Conservation (phyloP, 2,797 vertebrate genomes). For the Acanthis flammea region DNA sequence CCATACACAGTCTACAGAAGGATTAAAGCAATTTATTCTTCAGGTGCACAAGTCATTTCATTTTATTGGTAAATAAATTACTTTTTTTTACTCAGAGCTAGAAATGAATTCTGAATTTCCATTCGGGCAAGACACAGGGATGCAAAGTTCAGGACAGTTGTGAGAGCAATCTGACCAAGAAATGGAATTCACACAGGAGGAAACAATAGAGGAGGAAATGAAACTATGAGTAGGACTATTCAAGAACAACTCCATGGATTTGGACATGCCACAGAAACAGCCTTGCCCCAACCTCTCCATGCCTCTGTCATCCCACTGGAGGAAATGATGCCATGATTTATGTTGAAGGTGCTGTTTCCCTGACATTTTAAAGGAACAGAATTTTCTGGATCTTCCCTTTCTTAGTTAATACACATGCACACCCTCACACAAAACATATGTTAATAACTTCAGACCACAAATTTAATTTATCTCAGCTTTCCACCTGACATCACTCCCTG, state of each 20-base stretch:
- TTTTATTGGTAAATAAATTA: background rate
- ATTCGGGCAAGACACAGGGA: rapidly evolving
- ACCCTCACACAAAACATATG: constrained; percentile 51
- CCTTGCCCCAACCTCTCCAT: background rate
- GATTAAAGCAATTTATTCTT: background rate
- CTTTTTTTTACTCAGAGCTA: background rate
- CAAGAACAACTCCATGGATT: background rate
- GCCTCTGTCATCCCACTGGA: background rate
- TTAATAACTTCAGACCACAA: constrained; percentile 74
- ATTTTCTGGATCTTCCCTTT: constrained; percentile 29
- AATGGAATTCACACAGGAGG: background rate
- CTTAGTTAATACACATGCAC: constrained; percentile 29
- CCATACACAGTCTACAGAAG: background rate
- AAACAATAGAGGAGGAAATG: background rate
- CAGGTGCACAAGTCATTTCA: background rate
- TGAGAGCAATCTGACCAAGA: background rate
- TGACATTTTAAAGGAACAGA: background rate
- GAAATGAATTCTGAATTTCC: background rate
- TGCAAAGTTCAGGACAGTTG: background rate
- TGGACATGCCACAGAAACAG: background rate
- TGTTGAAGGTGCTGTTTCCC: background rate
- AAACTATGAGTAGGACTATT: background rate
- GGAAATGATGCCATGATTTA: background rate
- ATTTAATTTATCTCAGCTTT: constrained; percentile 76
- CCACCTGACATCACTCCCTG: constrained; percentile 70